Conservation (phyloP, 92 coral and sea anemone genomes). For the Phenganax stokvisi region DNA sequence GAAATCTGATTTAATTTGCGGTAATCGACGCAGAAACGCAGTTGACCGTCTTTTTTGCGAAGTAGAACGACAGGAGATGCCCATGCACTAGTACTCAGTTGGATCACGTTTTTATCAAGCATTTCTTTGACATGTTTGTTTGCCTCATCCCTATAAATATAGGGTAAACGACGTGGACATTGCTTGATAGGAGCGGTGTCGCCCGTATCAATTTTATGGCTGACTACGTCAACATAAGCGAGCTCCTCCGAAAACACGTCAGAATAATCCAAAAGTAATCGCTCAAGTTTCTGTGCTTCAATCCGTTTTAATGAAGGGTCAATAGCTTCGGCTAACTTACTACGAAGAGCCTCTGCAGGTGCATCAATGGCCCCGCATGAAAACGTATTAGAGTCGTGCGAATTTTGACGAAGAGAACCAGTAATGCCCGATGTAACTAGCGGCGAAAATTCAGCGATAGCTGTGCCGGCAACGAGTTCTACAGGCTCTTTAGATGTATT, state of each 20-base stretch:
- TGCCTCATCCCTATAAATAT: constrained; percentile 26
- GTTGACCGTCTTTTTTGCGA: constrained; percentile 35
- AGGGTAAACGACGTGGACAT: constrained; percentile 33
- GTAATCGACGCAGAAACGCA: constrained; percentile 35
- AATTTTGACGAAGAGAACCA: no score
- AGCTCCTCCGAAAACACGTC: constrained; percentile 14
- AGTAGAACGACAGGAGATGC: constrained; percentile 25
- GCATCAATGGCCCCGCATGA: no score
- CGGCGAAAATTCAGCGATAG: no score
- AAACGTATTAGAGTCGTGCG: no score
- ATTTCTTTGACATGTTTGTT: constrained; percentile 33
- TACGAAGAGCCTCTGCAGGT: no score
- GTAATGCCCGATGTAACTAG: no score
- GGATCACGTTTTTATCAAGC: constrained; percentile 30
- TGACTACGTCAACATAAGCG: background rate
- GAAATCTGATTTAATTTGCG: constrained; percentile 2
- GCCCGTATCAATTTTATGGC: constrained; percentile 20
- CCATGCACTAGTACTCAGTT: constrained; percentile 39
- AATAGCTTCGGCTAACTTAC: no score
- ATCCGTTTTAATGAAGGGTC: no score
- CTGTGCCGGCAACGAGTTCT: no score
- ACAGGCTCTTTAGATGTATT: no score
- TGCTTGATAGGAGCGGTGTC: constrained; percentile 19
- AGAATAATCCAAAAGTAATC: background rate
- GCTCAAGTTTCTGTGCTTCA: no score